Conservation (phyloP, 2,888 invertebrate species). For the Terebella lapidaria region DNA sequence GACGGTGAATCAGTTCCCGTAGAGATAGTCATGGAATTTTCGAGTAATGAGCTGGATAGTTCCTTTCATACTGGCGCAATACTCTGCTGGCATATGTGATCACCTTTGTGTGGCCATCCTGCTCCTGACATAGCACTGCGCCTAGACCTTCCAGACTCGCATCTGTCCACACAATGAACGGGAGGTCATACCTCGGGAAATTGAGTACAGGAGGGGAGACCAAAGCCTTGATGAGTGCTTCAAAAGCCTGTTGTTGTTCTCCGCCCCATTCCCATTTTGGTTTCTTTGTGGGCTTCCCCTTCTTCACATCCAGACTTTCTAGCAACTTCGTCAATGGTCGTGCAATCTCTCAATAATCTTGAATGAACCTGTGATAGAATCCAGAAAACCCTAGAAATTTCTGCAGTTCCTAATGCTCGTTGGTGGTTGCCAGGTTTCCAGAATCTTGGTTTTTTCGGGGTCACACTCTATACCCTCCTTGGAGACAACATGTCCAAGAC, state of each 20-base stretch:
- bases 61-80: background rate
- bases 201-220: background rate
- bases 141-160: background rate
- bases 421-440: constrained; percentile 7
- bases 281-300: background rate
- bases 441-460: background rate
- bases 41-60: constrained; percentile 1
- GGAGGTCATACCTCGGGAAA: background rate
- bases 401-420: constrained; percentile 6
- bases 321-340: constrained; percentile 11
- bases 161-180: background rate
- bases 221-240: background rate
- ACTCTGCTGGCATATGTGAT: constrained; percentile 3
- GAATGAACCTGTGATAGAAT: background rate
- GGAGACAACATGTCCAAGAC: constrained; percentile 2
- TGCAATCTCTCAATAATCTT: background rate
- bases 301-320: background rate
- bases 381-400: background rate
- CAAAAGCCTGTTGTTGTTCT: background rate
- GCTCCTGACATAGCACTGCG: background rate
- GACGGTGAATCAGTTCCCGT: no score
- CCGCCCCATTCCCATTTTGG: background rate
- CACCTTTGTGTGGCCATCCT: background rate
- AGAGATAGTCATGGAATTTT: no score
- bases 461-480: constrained; percentile 2